These are phyloP conservation scores for Drosophila varians DNA, from an alignment of 1,140 invertebrate genomes.

Conservation along the genomic window DNA sequence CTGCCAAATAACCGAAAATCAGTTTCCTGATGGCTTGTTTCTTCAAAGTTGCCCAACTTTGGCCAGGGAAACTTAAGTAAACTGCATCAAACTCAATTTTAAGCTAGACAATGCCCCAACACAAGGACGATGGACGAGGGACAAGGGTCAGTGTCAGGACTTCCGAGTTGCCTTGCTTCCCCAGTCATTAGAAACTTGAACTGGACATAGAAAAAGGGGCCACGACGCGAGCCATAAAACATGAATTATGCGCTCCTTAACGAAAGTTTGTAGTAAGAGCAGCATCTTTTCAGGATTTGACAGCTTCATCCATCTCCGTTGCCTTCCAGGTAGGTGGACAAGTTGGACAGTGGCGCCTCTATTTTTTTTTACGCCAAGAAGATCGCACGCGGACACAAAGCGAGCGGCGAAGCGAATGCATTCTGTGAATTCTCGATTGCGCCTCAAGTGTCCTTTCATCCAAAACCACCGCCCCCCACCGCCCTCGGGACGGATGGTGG, in stretches of 20 bases:
- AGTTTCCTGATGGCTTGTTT: slow-evolving; percentile 3
- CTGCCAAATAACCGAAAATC: not conserved
- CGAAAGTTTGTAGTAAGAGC: slow-evolving; percentile 54
- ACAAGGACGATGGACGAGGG: slow-evolving; percentile 1
- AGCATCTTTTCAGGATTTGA: slow-evolving; percentile 19
- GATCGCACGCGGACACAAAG: slow-evolving; percentile 41
- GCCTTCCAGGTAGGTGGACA: not conserved
- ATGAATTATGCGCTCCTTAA: slow-evolving; percentile 61
- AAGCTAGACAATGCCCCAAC: not conserved
- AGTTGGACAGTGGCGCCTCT: not conserved
- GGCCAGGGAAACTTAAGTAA: slow-evolving; percentile 55
- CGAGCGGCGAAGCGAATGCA: slow-evolving; percentile 37
- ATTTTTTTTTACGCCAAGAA: not conserved
- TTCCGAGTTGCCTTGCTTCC: not conserved
- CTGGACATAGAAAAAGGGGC: slow-evolving; percentile 22
- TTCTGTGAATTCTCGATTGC: slow-evolving; percentile 49
- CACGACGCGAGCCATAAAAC: slow-evolving; percentile 36
- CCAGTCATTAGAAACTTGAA: slow-evolving; percentile 8
- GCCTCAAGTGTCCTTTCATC: slow-evolving; percentile 40
- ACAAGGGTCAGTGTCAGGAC: slow-evolving; percentile 7
- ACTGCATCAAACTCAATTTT: slow-evolving; percentile 65
- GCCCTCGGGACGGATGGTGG: too few species aligned
- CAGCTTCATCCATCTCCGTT: slow-evolving; percentile 4
- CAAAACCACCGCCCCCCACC: too few species aligned
- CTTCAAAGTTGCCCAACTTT: slow-evolving; percentile 42